These are phyloP conservation scores for Tubiluchus corallicola DNA, from an alignment of 2,888 invertebrate genomes.

Conservation along the genomic window DNA sequence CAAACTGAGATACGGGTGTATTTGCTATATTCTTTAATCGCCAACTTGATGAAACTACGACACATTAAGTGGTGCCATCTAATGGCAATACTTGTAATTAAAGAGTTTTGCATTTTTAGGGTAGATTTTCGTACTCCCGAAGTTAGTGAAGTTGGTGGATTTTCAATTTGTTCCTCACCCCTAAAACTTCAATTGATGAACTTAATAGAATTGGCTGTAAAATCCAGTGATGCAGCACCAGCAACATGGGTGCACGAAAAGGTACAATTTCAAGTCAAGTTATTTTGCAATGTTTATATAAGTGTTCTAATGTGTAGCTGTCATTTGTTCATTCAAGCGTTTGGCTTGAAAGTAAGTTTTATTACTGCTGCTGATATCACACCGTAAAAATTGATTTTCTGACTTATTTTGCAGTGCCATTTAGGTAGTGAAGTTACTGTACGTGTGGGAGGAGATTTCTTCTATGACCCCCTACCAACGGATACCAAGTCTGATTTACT, in stretches of 20 bases:
- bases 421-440: conserved; percentile 24
- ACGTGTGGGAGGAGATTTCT: conserved; percentile 31
- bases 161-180: conserved; percentile 31
- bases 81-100: conserved; percentile 5
- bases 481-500: conserved; percentile 19
- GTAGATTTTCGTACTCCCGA: conserved; percentile 31
- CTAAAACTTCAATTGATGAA: conserved; percentile 18
- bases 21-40: too few species aligned
- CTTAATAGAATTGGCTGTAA: conserved; percentile 27
- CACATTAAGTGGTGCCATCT: too few species aligned
- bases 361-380: too few species aligned
- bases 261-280: too few species aligned
- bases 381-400: too few species aligned
- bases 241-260: conserved; percentile 30
- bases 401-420: conserved; percentile 21
- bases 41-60: too few species aligned
- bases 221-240: conserved; percentile 29
- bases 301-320: too few species aligned
- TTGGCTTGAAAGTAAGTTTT: too few species aligned
- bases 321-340: too few species aligned
- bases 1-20: too few species aligned
- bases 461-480: conserved; percentile 19
- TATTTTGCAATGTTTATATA: too few species aligned
- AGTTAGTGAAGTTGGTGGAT: conserved; percentile 29
- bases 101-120: conserved; percentile 21